Percentiles rank a stretch among this genome's conserved stretches.
phyloP scores from a whole-genome alignment of 1,140 invertebrate genomes.

The Neodiprion pinetum region DNA sequence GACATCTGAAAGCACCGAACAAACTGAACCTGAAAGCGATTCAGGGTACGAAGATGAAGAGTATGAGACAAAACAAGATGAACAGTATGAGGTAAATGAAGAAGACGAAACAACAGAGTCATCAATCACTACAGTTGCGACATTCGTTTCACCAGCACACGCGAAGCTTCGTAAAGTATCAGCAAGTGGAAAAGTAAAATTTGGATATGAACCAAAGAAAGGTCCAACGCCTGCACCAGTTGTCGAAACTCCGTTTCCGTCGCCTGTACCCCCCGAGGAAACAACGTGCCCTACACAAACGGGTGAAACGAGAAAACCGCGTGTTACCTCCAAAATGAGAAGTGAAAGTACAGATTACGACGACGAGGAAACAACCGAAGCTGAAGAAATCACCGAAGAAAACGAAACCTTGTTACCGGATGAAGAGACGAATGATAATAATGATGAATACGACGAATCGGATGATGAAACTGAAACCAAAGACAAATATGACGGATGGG shows the following conservation, averaged over 20 bases:
- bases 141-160: neutral
- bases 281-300: neutral
- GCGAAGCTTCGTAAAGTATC: neutral
- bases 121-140: no score
- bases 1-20: neutral
- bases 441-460: no score
- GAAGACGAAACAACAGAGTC: neutral
- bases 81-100: no score
- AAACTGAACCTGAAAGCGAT: no score
- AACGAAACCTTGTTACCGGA: no score
- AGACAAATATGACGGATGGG: conserved; percentile 11
- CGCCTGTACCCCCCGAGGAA: neutral
- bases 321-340: neutral
- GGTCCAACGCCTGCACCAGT: neutral
- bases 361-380: neutral
- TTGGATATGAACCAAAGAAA: no score
- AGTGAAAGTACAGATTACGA: neutral
- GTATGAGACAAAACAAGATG: no score
- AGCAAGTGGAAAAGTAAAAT: neutral
- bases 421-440: no score
- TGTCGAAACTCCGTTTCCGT: neutral
- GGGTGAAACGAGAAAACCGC: neutral
- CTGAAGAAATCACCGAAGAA: neutral
- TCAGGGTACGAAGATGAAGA: no score
- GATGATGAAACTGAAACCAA: neutral